Base-by-base conservation (phyloP, 2,888 invertebrate species). In the Pristionchus entomophagus region DNA sequence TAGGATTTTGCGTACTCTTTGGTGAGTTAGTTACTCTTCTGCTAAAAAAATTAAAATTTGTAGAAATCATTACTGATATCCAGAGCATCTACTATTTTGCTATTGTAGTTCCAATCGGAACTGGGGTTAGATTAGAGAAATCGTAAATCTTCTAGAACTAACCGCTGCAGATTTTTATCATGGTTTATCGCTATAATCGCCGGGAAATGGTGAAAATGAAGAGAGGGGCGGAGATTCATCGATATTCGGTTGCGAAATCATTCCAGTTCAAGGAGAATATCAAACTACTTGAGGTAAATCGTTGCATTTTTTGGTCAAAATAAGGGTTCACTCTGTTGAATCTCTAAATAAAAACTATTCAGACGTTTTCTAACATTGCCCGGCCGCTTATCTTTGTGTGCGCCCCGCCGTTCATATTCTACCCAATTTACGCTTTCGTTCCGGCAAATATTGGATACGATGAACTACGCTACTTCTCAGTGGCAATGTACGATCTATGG, bases 191-290 rank as follows among this genome's bases (percentile, higher is more conserved):
- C 19, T 65, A 65, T 6, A 65, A 65, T n/a, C 65, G 65, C 0
- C 1, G 22, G 22, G 65, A 65, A 35, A 38, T 65, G 65, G 19
- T 35, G 35, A 65, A 35, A n/a, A 35, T 65, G 65, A 65, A 65
- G 38, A 65, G 19, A 6, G 65, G 65, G 35, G 65, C 65, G 1
- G 65, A 35, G 0, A 65, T 65, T 35, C 65, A 65, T 65, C 65
- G 8, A 22, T 65, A 65, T 35, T 65, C 65, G 0, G 65, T 65
- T 8, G 32, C 65, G 19, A 65, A 45, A 41, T 41, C 73, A 1
- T 73, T 73, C 17, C 73, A 73, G 45, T 26, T 73, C 26, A 73
- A 73, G n/a, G 73, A 73, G 45, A 73, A 65, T 6, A 65, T 65
- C 26, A n/a, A 3, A 73, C n/a, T 73, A 10, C n/a, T 73, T 1